Evolutionary conservation across 2,113 vertebrate genomes (phyloP), one percentile per base, ranked within the genome.

Genomic region (Cololabis saira): DNA sequence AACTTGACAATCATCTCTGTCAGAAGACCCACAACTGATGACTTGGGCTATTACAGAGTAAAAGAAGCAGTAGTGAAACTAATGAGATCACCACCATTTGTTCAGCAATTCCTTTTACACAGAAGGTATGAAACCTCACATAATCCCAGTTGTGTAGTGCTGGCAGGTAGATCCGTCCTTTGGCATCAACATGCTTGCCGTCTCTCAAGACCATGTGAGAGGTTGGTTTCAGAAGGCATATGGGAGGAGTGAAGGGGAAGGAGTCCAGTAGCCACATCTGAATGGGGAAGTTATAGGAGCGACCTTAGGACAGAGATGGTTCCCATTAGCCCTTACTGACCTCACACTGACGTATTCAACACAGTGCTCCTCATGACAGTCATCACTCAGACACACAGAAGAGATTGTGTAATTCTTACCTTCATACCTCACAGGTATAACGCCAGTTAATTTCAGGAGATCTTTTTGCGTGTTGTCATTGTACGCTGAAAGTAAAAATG

Each of bases 201-300:
- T 95, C 95, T 3, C 91, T 93, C 83, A 98, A 93, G 37, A 93
- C 89, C 97, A 99, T 99, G 91, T 89, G 95, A 1, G 89, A 19
- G 5, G 98, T 97, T 0, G 98, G 98, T 60, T 93, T 95, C 86
- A 99, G 69, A 81, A 96, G 92, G 60, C 96, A 98, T 72, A 99
- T 94, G 37, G 97, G 98, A 0, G 98, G 98, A 24, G 96, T 94
- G 90, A 98, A 96, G 37, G 98, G 98, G 75, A 98, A 94, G 2
- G 97, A 99, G 91, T 99, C 96, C 93, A 98, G 78, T 79, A 99
- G 92, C 98, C 97, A 99, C 61, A 99, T 88, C 78, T 73, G 86
- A 77, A 99, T 70, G 30, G 98, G 98, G 63, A 98, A 94, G 89
- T 99, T 99, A 67, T 98, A 99, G 1, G 90, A 92, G 60, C 74